Percentiles rank a stretch among this genome's conserved stretches.
These are phyloP conservation scores for Psittacula derbiana DNA, from an alignment of 2,797 vertebrate species.

Conservation along the genomic window DNA sequence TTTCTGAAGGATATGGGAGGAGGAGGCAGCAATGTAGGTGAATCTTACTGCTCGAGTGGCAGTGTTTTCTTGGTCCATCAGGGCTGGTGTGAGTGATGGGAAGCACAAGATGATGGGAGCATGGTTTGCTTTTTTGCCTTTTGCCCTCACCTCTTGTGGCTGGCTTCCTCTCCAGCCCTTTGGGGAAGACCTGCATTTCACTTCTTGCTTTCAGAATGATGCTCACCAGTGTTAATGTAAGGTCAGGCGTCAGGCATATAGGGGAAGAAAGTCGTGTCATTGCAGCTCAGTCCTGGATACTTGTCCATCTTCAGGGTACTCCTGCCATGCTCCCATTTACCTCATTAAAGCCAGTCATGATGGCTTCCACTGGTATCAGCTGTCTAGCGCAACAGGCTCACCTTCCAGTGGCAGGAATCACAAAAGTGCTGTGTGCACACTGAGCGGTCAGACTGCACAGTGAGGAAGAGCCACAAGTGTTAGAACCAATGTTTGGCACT, in stretches of 20 bases:
- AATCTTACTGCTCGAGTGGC: neutral
- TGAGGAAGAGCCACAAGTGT: neutral
- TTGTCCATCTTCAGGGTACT: neutral
- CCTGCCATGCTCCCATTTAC: neutral
- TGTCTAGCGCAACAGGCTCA: neutral
- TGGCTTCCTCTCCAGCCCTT: neutral
- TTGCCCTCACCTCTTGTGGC: neutral
- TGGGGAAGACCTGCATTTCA: constrained; percentile 49
- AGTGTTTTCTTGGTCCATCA: neutral
- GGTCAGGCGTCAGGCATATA: neutral
- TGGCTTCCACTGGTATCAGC: neutral
- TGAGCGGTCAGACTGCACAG: rapidly evolving
- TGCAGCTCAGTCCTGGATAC: neutral
- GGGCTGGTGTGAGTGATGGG: neutral
- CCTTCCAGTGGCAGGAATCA: neutral
- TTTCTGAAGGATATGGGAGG: neutral
- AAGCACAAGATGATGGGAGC: rapidly evolving
- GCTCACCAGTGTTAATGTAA: neutral
- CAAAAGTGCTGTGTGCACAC: rapidly evolving
- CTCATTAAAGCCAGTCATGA: neutral
- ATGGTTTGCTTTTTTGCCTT: rapidly evolving
- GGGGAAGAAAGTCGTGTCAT: neutral
- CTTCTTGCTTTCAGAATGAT: constrained; percentile 73
- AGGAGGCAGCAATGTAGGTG: neutral
- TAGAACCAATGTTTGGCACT: neutral